A percentile compares a stretch with the other conserved stretches of the same genome.
These are phyloP conservation scores for Mycteria americana DNA, from an alignment of 2,797 vertebrate genomes.

Conservation along the genomic window DNA sequence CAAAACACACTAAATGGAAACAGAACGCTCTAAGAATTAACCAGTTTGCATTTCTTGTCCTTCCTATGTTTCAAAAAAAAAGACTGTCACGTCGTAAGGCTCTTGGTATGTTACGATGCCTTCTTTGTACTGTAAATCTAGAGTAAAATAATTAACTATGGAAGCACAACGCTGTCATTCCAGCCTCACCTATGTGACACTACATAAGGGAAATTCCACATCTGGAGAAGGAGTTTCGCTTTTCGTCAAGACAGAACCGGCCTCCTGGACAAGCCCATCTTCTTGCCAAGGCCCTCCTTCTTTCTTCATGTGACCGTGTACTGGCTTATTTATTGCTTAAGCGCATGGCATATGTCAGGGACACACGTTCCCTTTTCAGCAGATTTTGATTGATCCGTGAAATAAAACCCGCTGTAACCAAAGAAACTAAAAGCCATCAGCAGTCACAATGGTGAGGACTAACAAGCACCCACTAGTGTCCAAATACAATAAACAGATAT, in stretches of 20 bases:
- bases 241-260: neutral
- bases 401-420: neutral
- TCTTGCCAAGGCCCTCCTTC: neutral
- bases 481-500: neutral
- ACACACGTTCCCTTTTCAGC: neutral
- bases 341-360: neutral
- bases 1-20: constrained; percentile 45
- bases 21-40: constrained; percentile 1
- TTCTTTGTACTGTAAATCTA: neutral
- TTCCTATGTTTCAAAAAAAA: neutral
- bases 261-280: neutral
- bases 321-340: neutral
- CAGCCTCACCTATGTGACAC: neutral
- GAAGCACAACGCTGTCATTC: neutral
- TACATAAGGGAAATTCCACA: neutral
- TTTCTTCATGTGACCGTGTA: neutral
- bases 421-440: neutral
- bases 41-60: neutral
- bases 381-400: neutral
- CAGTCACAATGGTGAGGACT: neutral
- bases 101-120: neutral
- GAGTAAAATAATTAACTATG: neutral
- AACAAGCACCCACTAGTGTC: neutral
- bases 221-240: neutral
- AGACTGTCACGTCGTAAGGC: neutral